Evolutionary conservation across 2,888 invertebrate genomes (phyloP), one percentile per base, ranked within the genome.

Genomic region (Chloromyia formosa): DNA sequence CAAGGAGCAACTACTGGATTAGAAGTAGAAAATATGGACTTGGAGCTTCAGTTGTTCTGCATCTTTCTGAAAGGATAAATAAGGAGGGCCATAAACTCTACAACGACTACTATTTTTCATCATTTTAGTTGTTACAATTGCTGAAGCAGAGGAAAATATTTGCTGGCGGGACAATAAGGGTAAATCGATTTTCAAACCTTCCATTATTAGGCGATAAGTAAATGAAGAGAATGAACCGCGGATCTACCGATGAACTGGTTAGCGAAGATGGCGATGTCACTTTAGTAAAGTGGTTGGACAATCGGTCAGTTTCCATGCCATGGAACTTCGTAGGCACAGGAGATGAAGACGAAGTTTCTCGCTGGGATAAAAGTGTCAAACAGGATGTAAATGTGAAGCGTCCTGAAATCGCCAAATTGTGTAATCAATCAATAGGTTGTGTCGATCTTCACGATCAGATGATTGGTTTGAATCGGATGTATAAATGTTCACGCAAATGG

Each of bases 31-130:
- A 53, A 53, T 10, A 20, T 53, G 75, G 72, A 20, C 40, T 56
- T 71, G 76, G 75, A 1, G 61, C 73, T 18, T 40, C 58, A 35
- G 71, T 76, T 42, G 75, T 77, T 64, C 54, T 77, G 22, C 72
- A 75, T 27, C 64, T 77, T 22, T 18, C 66, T 12, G 62, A 77
- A 74, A 71, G 75, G 27, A 75, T 77, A 61, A 16, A 1, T 4
- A 2, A 12, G 2, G 23, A 27, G 20, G 54, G 53, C 1, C 69
- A 69, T 23, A 49, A 18, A 69, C 14, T 69, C 1, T 53, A 22
- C n/a, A 16, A 49, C 16, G 49, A 69, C 22, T 53, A 69, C 16
- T 69, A 53, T 22, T 69, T 69, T 40, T 27, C 69, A 14, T 53
- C 54, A 0, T 53, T 49, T 2, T 5, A 69, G 16, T 23, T 69